Conservation (phyloP, 2,797 vertebrate species). For the Lutjanus argentimaculatus region DNA sequence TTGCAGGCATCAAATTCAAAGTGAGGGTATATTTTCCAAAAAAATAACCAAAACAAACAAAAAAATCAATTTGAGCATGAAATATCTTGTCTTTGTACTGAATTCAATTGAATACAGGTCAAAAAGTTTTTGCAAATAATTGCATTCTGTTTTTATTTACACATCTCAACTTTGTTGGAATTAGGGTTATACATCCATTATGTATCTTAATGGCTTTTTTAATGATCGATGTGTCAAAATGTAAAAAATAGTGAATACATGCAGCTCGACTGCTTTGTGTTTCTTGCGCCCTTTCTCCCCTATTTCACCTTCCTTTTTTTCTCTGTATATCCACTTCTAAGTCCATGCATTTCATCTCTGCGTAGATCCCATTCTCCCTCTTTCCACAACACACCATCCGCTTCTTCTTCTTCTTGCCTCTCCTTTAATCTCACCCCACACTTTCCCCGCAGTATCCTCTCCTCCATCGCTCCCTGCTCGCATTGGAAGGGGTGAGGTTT, state of each 20-base stretch:
- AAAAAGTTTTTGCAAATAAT: too few species aligned
- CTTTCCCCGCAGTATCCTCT: conserved; percentile 54
- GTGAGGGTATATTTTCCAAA: too few species aligned
- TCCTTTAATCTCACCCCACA: conserved; percentile 51
- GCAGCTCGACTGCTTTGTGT: background rate
- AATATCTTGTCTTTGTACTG: too few species aligned
- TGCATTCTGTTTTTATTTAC: too few species aligned
- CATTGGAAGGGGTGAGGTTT: conserved; percentile 46
- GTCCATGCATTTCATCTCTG: conserved; percentile 13
- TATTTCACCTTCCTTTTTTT: background rate
- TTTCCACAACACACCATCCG: conserved; percentile 25
- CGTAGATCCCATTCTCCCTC: background rate
- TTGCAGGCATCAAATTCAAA: too few species aligned
- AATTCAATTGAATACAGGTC: too few species aligned
- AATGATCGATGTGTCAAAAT: background rate
- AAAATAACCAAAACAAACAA: too few species aligned
- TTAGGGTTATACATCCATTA: too few species aligned
- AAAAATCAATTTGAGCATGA: too few species aligned
- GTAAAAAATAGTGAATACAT: background rate
- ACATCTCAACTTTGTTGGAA: too few species aligned
- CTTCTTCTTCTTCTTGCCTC: conserved; percentile 13
- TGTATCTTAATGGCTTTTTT: background rate
- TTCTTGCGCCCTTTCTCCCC: background rate
- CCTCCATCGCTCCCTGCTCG: conserved; percentile 42
- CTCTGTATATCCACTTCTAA: background rate